phyloP scores from a whole-genome alignment of 2,888 invertebrate species.

The Aphidoletes aphidimyza region DNA sequence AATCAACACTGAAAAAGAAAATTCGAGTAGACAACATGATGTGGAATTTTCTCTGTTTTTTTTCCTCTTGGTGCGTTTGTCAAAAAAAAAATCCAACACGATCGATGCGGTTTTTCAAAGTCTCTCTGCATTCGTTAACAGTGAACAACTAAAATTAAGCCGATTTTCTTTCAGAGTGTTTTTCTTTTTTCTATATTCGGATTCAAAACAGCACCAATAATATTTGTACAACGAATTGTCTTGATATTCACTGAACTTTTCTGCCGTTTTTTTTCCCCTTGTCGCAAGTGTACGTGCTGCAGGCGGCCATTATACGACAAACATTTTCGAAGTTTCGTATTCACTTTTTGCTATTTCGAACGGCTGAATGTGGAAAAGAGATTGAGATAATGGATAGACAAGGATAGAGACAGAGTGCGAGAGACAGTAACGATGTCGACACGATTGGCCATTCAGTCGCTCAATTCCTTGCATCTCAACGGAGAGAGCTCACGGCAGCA shows the following conservation, averaged over 20 bases:
- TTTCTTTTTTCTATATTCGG: background rate
- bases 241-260: background rate
- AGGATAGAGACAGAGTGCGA: background rate
- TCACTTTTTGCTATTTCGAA: background rate
- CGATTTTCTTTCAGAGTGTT: background rate
- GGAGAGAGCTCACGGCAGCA: background rate
- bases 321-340: background rate
- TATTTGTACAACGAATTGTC: background rate
- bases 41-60: background rate
- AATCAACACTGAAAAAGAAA: background rate
- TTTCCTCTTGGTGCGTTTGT: background rate
- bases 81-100: no score
- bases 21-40: background rate
- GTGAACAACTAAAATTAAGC: no score
- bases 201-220: background rate
- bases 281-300: background rate
- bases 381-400: no score
- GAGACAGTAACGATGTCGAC: background rate
- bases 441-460: background rate
- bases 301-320: background rate
- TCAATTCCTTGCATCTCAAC: background rate
- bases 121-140: no score
- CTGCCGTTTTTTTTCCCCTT: background rate
- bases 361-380: no score
- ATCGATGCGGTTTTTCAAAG: no score